Evolutionary conservation across 1,140 invertebrate species (phyloP).

Genomic region (Oncopeltus fasciatus): DNA sequence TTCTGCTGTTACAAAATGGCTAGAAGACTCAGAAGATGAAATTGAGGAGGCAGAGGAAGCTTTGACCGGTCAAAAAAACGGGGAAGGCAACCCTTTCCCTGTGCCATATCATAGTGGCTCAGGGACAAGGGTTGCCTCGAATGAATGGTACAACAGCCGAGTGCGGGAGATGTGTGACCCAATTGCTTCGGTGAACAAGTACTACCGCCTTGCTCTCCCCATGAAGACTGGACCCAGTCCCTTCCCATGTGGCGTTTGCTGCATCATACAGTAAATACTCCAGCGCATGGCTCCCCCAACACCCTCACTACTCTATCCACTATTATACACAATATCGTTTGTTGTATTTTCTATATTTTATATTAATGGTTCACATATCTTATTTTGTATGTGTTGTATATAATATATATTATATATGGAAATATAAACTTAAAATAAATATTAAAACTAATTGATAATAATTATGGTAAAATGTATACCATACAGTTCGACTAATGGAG

Average conservation of each 20-base stretch:
- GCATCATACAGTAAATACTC: constrained; percentile 21
- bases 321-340: constrained; percentile 5
- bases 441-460: constrained; percentile 2
- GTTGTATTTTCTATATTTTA: constrained; percentile 7
- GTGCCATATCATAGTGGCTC: constrained; percentile 27
- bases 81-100: constrained; percentile 30
- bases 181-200: constrained; percentile 19
- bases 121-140: constrained; percentile 22
- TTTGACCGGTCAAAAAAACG: constrained; percentile 29
- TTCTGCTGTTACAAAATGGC: constrained; percentile 27
- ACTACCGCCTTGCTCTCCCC: constrained; percentile 18
- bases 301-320: background rate
- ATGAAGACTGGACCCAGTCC: constrained; percentile 11
- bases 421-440: constrained; percentile 6
- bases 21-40: constrained; percentile 24
- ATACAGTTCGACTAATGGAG: background rate
- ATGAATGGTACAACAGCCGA: constrained; percentile 8
- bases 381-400: constrained; percentile 15
- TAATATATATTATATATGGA: constrained; percentile 6
- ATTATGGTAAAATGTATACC: background rate
- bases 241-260: constrained; percentile 23
- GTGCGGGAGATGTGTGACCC: constrained; percentile 19
- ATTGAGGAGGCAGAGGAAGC: constrained; percentile 21
- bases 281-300: background rate
- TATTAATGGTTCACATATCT: constrained; percentile 16